Evolutionary conservation across 2,888 invertebrate genomes (phyloP), one percentile per base, ranked within the genome.

Genomic region (Drosophila suboccidentalis): DNA sequence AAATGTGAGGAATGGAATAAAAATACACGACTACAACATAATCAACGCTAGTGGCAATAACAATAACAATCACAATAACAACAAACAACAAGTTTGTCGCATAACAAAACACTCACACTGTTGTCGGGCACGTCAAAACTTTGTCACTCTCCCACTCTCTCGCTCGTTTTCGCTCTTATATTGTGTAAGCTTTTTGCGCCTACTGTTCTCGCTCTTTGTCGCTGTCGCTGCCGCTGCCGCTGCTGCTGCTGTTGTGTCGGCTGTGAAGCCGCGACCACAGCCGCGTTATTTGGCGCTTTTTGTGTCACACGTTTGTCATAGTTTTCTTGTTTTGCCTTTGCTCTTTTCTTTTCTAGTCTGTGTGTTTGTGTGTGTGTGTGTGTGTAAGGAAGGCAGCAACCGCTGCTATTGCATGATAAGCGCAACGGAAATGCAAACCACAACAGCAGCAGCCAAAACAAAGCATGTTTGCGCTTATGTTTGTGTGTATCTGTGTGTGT

Each of bases 321-420:
- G 39, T 67, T 71, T 29, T 43, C 29, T 57, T 26, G 34, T 59
- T 51, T n/a, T 51, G 64, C 47, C 11, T 55, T 57, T 66, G 53
- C 53, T 53, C 53, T 47, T 47, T 29, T 5, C 34, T 10, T 26
- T n/a, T 15, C 29, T 29, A 17, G 17, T 13, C 41, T 46, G 46
- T 17, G 26, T 22, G 15, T n/a, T n/a, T 32, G 4, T 43, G 43
- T 53, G 43, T 53, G 39, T 36, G 19, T 44, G 38, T 19, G 38
- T 26, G 47, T 39, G 32, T 32, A 17, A 46, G 39, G 29, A 39
- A 36, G 26, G n/a, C 44, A 34, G 36, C 50, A 54, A 46, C 22
- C 67, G 75, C 70, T 75, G 59, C 60, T 47, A 58, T 74, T 74
- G 66, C 75, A 71, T 66, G 75, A 75, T 75, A 74, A 74, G 74